A percentile compares a stretch with the other conserved stretches of the same genome.
Conservation (phyloP, 2,113 vertebrate genomes). For the Protobothrops flavoviridis region DNA sequence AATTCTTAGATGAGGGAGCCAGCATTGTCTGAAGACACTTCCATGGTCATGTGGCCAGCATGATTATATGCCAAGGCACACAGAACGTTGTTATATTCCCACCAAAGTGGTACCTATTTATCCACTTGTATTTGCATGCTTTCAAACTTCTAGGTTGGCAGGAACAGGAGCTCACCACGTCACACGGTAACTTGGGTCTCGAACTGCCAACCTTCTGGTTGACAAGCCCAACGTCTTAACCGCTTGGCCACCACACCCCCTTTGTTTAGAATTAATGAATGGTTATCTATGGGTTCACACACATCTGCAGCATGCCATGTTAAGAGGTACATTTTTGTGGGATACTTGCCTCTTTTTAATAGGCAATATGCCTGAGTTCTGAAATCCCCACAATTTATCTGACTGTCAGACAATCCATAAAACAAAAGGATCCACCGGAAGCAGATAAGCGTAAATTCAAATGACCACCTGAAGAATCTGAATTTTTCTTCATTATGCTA, state of each 20-base stretch:
- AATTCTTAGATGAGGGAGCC: neutral
- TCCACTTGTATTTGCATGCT: neutral
- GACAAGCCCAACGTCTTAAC: too few relatives aligned
- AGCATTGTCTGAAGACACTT: neutral
- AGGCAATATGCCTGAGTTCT: neutral
- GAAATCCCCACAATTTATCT: neutral
- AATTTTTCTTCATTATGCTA: neutral
- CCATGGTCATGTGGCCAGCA: neutral
- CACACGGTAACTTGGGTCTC: neutral
- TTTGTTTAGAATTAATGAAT: neutral
- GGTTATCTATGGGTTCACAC: neutral
- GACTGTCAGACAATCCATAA: neutral
- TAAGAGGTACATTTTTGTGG: neutral
- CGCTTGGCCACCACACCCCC: too few relatives aligned
- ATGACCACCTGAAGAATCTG: neutral
- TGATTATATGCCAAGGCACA: neutral
- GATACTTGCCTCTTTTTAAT: neutral
- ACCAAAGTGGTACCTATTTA: neutral
- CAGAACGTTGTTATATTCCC: neutral
- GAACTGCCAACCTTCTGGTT: neutral
- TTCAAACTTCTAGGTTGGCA: neutral
- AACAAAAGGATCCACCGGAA: neutral
- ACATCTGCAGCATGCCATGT: neutral
- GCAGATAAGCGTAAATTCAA: neutral
- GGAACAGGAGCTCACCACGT: neutral